A percentile compares a stretch with the other conserved stretches of the same genome.
Evolutionary conservation across 2,797 vertebrate genomes (phyloP).

Genomic region (Helarctos malayanus): DNA sequence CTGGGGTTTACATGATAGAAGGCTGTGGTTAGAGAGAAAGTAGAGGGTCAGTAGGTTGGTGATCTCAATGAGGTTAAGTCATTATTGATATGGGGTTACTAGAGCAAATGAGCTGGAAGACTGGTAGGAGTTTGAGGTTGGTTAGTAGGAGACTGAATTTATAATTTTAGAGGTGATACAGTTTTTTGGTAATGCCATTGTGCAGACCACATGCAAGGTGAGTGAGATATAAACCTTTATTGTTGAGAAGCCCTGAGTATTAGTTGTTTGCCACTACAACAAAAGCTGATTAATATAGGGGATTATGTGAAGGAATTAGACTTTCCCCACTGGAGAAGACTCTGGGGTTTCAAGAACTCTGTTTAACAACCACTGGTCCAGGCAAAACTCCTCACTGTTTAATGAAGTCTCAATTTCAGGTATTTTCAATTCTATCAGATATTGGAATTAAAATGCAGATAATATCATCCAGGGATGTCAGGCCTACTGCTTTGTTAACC

Average conservation of each 20-base stretch:
- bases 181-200: neutral
- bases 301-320: neutral
- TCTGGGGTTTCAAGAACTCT: neutral
- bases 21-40: neutral
- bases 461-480: neutral
- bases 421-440: neutral
- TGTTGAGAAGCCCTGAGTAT: neutral
- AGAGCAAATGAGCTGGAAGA: neutral
- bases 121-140: neutral
- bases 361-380: neutral
- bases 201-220: neutral
- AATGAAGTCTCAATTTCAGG: conserved; percentile 1
- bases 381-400: neutral
- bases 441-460: conserved; percentile 31
- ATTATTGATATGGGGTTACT: neutral
- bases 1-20: neutral
- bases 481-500: neutral
- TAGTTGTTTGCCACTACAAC: neutral
- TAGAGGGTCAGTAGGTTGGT: neutral
- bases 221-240: neutral
- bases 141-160: neutral
- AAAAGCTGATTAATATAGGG: neutral
- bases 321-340: neutral
- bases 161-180: neutral
- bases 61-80: neutral